Evolutionary conservation across 1,140 invertebrate genomes (phyloP).

Genomic region (Brachionus rubens): DNA sequence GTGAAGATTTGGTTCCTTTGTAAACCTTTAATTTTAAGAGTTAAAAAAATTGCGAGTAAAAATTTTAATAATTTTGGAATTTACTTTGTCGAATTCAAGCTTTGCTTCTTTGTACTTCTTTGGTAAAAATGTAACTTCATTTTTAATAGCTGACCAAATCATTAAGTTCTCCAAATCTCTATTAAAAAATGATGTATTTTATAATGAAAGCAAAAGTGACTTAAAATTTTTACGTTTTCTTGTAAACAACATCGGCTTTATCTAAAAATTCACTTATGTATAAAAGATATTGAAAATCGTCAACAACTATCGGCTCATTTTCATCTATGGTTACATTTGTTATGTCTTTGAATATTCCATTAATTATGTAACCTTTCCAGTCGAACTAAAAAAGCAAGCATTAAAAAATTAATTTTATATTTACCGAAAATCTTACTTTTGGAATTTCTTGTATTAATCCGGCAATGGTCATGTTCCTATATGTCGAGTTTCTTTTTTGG

Average conservation of each 20-base stretch:
- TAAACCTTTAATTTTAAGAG: constrained; percentile 29
- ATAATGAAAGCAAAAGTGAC: neutral
- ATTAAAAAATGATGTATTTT: neutral
- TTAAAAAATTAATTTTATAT: neutral
- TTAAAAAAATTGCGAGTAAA: neutral
- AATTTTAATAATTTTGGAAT: neutral
- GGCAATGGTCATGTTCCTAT: constrained; percentile 25
- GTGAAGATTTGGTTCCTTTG: constrained; percentile 43
- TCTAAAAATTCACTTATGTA: neutral
- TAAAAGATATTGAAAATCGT: constrained; percentile 9
- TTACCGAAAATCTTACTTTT: neutral
- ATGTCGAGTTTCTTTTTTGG: constrained; percentile 14
- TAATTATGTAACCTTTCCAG: constrained; percentile 22
- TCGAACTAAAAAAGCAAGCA: neutral
- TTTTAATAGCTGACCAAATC: constrained; percentile 42
- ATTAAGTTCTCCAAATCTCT: constrained; percentile 43
- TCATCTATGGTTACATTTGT: constrained; percentile 11
- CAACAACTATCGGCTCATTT: constrained; percentile 22
- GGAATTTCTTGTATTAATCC: neutral
- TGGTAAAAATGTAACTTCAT: constrained; percentile 23
- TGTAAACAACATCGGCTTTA: neutral
- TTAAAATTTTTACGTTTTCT: neutral
- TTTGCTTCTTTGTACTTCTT: constrained; percentile 15
- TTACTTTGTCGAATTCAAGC: constrained; percentile 41
- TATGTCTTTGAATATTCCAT: constrained; percentile 31